phyloP scores from a whole-genome alignment of 2,888 invertebrate species.

The Sthenelais limicola region DNA sequence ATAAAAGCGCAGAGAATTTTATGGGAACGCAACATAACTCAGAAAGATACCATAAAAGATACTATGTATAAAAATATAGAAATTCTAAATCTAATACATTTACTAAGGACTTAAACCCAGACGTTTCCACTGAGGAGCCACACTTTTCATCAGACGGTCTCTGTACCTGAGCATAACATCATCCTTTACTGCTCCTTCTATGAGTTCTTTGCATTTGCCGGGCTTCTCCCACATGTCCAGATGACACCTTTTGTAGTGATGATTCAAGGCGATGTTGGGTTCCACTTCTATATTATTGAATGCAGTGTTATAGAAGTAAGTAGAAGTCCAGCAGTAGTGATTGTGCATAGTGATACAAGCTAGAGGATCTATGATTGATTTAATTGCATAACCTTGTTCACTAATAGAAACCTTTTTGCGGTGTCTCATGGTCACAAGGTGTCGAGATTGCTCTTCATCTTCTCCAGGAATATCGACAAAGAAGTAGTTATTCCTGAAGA shows the following conservation, averaged over 20 bases:
- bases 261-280: slow-evolving; percentile 32
- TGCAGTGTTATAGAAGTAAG: slow-evolving; percentile 1
- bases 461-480: slow-evolving; percentile 41
- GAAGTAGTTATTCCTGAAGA: slow-evolving; percentile 47
- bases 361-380: slow-evolving; percentile 46
- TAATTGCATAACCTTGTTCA: slow-evolving; percentile 41
- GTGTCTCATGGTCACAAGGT: slow-evolving; percentile 35
- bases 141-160: no score
- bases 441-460: slow-evolving; percentile 3
- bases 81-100: no score
- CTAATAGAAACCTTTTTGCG: slow-evolving; percentile 35
- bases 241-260: slow-evolving; percentile 48
- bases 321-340: slow-evolving; percentile 47
- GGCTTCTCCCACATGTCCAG: slow-evolving; percentile 30
- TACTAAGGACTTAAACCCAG: no score
- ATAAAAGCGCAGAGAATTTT: no score
- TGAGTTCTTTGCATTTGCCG: neutral
- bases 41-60: no score
- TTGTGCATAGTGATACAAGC: slow-evolving; percentile 47
- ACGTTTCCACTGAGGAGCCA: no score
- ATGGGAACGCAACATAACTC: no score
- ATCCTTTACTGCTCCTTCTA: slow-evolving; percentile 15
- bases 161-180: slow-evolving; percentile 32
- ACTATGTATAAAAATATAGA: no score
- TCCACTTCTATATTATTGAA: slow-evolving; percentile 30